A percentile compares a stretch with the other conserved stretches of the same genome.
Conservation (phyloP, 2,888 invertebrate genomes). For the Gandaritis pyraliata region DNA sequence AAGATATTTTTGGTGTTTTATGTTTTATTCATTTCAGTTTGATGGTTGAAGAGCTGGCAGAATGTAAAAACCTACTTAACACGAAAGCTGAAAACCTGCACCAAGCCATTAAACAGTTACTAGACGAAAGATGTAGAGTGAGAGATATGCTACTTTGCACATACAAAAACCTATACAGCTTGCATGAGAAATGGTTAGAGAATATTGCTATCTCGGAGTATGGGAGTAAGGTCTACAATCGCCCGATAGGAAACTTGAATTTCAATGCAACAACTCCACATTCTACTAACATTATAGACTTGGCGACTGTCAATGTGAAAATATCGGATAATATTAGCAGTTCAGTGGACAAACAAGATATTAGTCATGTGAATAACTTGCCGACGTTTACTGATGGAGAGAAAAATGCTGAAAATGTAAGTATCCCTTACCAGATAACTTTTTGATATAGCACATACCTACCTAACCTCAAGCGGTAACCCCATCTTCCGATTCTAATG, state of each 20-base stretch:
- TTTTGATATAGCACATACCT: no score
- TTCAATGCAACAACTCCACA: slow-evolving; percentile 75
- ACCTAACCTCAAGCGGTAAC: no score
- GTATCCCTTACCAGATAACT: slow-evolving; percentile 34
- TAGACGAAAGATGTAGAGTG: slow-evolving; percentile 88
- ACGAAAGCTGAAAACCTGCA: slow-evolving; percentile 89
- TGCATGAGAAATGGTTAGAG: slow-evolving; percentile 78
- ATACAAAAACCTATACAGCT: slow-evolving; percentile 84
- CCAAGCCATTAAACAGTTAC: slow-evolving; percentile 86
- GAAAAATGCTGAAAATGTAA: slow-evolving; percentile 85
- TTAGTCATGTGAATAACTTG: slow-evolving; percentile 67
- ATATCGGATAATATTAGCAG: slow-evolving; percentile 85
- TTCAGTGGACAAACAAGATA: slow-evolving; percentile 74
- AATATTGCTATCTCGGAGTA: slow-evolving; percentile 75
- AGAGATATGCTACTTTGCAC: slow-evolving; percentile 86
- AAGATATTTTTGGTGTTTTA: no score
- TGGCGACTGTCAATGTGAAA: slow-evolving; percentile 85
- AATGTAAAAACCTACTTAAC: slow-evolving; percentile 92
- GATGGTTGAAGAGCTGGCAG: slow-evolving; percentile 96
- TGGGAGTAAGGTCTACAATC: slow-evolving; percentile 64
- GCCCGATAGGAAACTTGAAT: slow-evolving; percentile 80
- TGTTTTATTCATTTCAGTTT: slow-evolving; percentile 83
- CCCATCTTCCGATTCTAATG: no score
- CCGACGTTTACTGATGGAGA: slow-evolving; percentile 82
- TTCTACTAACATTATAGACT: slow-evolving; percentile 86